These are phyloP conservation scores for Lysandra bellargus DNA, from an alignment of 2,888 invertebrate species.

Conservation along the genomic window DNA sequence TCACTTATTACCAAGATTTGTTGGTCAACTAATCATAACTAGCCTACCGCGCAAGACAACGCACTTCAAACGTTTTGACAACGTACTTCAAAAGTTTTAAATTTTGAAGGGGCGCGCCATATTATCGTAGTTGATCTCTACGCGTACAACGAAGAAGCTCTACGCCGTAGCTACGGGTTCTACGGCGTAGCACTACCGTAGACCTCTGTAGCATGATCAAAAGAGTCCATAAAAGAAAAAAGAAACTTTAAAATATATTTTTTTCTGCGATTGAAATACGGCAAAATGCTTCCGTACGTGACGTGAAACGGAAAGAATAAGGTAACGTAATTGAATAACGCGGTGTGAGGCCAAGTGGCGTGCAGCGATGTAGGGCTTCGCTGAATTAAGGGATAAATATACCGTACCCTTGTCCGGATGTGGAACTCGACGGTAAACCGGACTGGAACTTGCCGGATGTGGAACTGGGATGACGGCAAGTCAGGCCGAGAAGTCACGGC, in stretches of 20 bases:
- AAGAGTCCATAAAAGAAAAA: not conserved
- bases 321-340: slow-evolving; percentile 18
- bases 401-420: not conserved
- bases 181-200: not conserved
- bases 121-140: too few relatives aligned
- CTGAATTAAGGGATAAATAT: slow-evolving; percentile 10
- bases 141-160: too few relatives aligned
- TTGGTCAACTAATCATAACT: too few relatives aligned
- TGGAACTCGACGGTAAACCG: not conserved
- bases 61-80: too few relatives aligned
- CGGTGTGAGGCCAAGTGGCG: slow-evolving; percentile 4
- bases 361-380: not conserved
- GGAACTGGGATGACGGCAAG: not conserved
- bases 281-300: not conserved
- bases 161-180: too few relatives aligned
- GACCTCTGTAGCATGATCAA: not conserved
- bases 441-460: not conserved
- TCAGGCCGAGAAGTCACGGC: not conserved
- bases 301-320: not conserved
- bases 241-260: too few relatives aligned
- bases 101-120: too few relatives aligned
- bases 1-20: too few relatives aligned
- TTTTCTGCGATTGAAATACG: not conserved
- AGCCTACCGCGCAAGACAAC: too few relatives aligned
- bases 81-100: too few relatives aligned